Base-by-base conservation (phyloP, 2,888 invertebrate species). In the Coleophora flavipennella region DNA sequence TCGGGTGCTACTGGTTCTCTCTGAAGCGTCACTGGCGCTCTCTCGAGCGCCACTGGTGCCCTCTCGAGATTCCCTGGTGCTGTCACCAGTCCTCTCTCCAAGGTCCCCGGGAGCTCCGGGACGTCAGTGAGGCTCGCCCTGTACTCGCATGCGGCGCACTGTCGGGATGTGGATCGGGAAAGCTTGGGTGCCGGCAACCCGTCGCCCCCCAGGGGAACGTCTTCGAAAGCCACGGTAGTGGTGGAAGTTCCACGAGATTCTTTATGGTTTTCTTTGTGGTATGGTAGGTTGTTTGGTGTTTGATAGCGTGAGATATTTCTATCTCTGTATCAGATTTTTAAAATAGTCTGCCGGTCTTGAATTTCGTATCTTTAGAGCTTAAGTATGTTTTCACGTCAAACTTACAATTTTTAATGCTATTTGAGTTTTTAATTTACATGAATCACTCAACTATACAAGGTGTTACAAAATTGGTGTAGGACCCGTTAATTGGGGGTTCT, bases 221-320 rank as follows among this genome's bases (percentile, higher is more conserved):
- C 69, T 45, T 75, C 74, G 65, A 74, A 72, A 50, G 74, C 76
- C 77, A 76, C 72, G 59, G 60, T 70, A 48, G 48, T 36, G 43
- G 10, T 4, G 29, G 3, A 20, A 20, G 6, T 6, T n/a, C 3
- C 3, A 20, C 20, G 20, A 20, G 20, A 6, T 20, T 6, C 20
- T 20, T 20, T 20, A 20, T 20, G 20, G 6, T 20, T 20, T 6
- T 20, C 20, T 3, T 3, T 20, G 20, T 20, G 20, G 6, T 20
- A 6, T 20, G 20, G 20, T 20, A 6, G 6, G 6, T 20, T 20
- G 20, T 20, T 20, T 20, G n/a, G 3, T 20, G 20, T 20, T 20
- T 20, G 3, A 4, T 6, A 20, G 6, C 20, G 3, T 20, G 20
- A 6, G n/a, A n/a, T n/a, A n/a, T n/a, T n/a, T n/a, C n/a, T n/a